Evolutionary conservation across 1,140 invertebrate species (phyloP), one percentile per base, ranked within the genome.

Genomic region (Hyles euphorbiae): DNA sequence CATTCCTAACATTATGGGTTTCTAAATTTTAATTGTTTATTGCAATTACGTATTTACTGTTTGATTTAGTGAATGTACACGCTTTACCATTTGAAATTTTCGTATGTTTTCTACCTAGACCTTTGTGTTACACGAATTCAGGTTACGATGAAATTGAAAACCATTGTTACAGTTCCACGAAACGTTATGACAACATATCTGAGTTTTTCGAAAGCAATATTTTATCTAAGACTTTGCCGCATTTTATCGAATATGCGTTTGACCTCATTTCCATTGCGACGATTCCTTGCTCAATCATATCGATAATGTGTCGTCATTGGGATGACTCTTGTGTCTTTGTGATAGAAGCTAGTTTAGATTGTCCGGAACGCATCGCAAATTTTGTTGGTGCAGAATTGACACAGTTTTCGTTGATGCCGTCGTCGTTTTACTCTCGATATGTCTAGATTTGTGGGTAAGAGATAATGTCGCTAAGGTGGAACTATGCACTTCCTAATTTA

Each of bases 241-340:
- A 66, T 63, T 70, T 76, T 76, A 81, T 79, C 77, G 60, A 73
- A 68, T 71, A 75, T 72, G 67, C 64, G 65, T 76, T 76, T 81
- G 81, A 83, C 83, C 81, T 64, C 72, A 80, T 81, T 82, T 73
- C 60, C 48, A 76, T 69, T 63, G 68, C 64, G 63, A 69, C 67
- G 70, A 70, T 65, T 76, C 62, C 68, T 71, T 72, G 68, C 67
- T 71, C 67, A 77, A 71, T 72, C 68, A 66, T 76, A 78, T 76
- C 56, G 74, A 81, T 81, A 79, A 74, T 60, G 51, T 40, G 49
- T 55, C 67, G 58, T 60, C 36, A 10, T 61, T 50, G 34, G 55
- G 54, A 55, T 66, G 57, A 67, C 40, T 53, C 63, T 54, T 70
- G 61, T 60, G 44, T 48, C 47, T 49, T 60, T 40, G 12, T 10